These are phyloP conservation scores for Schizaphis graminum DNA, from an alignment of 2,888 invertebrate genomes.

Conservation along the genomic window DNA sequence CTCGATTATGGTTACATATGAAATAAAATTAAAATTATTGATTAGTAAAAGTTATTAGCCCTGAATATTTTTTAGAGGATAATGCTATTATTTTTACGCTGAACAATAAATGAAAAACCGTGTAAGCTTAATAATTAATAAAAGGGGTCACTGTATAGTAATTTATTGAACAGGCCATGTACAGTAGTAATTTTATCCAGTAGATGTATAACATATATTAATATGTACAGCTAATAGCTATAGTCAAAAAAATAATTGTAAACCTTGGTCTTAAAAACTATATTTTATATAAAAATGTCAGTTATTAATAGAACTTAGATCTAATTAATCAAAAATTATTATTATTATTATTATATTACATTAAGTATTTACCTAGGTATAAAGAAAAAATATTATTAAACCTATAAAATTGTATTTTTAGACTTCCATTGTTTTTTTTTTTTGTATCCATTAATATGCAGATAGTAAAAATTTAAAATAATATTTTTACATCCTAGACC, in stretches of 20 bases:
- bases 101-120: conserved; percentile 38
- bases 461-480: background rate
- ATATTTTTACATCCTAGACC: background rate
- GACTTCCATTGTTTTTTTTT: background rate
- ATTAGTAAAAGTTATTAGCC: conserved; percentile 34
- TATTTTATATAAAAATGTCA: background rate
- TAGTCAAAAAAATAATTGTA: background rate
- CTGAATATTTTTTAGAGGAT: background rate
- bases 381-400: background rate
- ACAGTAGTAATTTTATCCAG: conserved; percentile 31
- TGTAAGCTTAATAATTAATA: conserved; percentile 44
- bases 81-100: conserved; percentile 46
- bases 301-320: background rate
- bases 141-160: conserved; percentile 28
- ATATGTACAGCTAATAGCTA: background rate
- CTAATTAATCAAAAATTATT: background rate
- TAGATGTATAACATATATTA: conserved; percentile 20
- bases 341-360: background rate
- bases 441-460: background rate
- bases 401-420: background rate
- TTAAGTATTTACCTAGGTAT: background rate
- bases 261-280: background rate
- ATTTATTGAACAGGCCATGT: conserved; percentile 40
- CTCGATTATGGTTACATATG: background rate
- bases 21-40: conserved; percentile 36